Conservation (phyloP, 1,140 invertebrate genomes). For the Aricia agestis region DNA sequence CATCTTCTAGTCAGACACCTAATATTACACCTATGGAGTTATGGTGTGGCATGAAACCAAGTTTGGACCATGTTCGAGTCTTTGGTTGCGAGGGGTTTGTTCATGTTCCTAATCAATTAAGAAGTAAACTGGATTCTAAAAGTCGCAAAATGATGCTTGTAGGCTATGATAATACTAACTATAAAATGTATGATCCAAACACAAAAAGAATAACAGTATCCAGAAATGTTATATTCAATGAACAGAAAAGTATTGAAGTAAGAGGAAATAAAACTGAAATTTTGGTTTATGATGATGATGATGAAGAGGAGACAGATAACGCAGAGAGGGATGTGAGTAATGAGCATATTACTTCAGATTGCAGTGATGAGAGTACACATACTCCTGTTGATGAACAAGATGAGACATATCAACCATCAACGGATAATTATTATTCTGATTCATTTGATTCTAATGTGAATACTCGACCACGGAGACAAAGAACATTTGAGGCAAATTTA, state of each 20-base stretch:
- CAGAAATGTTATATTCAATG: conserved; percentile 40
- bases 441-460: too few species aligned
- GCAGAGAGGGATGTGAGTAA: not conserved
- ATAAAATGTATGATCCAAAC: conserved; percentile 30
- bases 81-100: conserved; percentile 35
- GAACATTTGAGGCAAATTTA: not conserved
- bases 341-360: too few species aligned
- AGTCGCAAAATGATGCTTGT: conserved; percentile 35
- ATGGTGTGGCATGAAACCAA: conserved; percentile 31
- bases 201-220: conserved; percentile 38
- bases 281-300: not conserved
- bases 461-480: too few species aligned
- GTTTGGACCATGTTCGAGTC: conserved; percentile 27
- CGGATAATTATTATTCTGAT: not conserved
- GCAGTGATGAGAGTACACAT: conserved; percentile 3
- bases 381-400: not conserved
- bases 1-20: conserved; percentile 29
- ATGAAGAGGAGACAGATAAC: not conserved
- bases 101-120: conserved; percentile 31
- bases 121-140: conserved; percentile 34
- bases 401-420: not conserved
- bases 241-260: conserved; percentile 24
- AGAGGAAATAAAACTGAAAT: conserved; percentile 26
- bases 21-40: conserved; percentile 29
- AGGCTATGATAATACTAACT: conserved; percentile 33